Evolutionary conservation across 2,797 vertebrate species (phyloP), one percentile per base, ranked within the genome.

Genomic region (Steatocranus sp.): DNA sequence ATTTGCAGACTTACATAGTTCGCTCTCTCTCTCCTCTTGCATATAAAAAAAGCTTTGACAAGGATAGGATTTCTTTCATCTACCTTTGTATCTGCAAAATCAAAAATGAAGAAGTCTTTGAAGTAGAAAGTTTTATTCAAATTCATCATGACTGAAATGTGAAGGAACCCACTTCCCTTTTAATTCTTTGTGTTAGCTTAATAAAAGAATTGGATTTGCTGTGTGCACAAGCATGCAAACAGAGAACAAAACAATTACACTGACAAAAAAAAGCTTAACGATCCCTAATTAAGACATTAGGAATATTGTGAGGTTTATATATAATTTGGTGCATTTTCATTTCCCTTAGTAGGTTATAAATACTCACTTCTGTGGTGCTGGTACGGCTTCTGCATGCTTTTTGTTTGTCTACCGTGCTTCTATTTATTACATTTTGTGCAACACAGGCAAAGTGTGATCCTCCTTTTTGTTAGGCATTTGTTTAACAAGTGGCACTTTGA

Each of bases 111-210:
- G n/a, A 76, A 78, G 46, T 36, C 11, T 18, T 54, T 79, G 48
- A 87, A 89, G 80, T 87, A 93, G 81, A 92, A 93, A 93, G 83
- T 89, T 94, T 95, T 91, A 93, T 95, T 94, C 74, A 20, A 89
- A 90, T 77, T 84, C 43, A 78, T 83, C 15, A 23, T 43, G 25
- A 66, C 75, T 89, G 92, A 93, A 91, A 93, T 93, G 87, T 78
- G 78, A 90, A 89, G 82, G 79, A 90, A 84, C 27, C 70, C 76
- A 49, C 61, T 83, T 56, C 56, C 43, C 46, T 58, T 61, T 25
- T 80, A 89, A 73, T 81, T 82, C 48, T 63, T 75, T 75, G 46
- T 81, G 82, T 92, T 89, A 81, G 78, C 48, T 87, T 54, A 68
- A 56, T 79, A 80, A 86, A 89, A 80, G 1, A 38, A 20, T 68